phyloP scores from a whole-genome alignment of 2,113 vertebrate genomes.

The Nyctibius bracteatus region DNA sequence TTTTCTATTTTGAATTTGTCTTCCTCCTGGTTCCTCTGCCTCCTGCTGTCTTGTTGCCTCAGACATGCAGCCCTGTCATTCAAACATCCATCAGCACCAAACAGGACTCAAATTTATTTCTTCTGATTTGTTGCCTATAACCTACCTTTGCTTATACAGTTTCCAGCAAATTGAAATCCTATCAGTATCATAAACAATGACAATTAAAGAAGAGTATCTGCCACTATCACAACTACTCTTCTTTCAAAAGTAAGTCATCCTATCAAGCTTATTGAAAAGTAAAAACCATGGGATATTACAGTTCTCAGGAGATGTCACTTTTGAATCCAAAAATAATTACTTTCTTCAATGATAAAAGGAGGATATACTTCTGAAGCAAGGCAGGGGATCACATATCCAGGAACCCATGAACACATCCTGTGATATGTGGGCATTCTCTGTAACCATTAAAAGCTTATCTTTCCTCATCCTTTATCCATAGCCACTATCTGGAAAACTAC shows the following conservation, averaged over 20 bases:
- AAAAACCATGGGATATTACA: background rate
- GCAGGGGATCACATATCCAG: background rate
- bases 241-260: background rate
- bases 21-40: background rate
- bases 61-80: background rate
- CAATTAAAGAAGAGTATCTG: background rate
- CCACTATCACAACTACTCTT: background rate
- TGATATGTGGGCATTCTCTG: background rate
- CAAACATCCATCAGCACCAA: background rate
- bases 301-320: background rate
- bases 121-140: background rate
- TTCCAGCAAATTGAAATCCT: background rate
- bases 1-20: background rate
- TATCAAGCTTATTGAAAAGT: background rate
- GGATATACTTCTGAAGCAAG: background rate
- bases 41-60: background rate
- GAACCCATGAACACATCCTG: background rate
- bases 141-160: background rate
- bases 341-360: background rate
- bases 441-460: background rate
- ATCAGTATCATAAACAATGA: background rate
- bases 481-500: background rate
- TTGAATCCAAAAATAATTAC: background rate
- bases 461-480: background rate
- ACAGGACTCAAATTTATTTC: background rate